phyloP scores from a whole-genome alignment of 2,888 invertebrate species.

The Diplolepis rosae region DNA sequence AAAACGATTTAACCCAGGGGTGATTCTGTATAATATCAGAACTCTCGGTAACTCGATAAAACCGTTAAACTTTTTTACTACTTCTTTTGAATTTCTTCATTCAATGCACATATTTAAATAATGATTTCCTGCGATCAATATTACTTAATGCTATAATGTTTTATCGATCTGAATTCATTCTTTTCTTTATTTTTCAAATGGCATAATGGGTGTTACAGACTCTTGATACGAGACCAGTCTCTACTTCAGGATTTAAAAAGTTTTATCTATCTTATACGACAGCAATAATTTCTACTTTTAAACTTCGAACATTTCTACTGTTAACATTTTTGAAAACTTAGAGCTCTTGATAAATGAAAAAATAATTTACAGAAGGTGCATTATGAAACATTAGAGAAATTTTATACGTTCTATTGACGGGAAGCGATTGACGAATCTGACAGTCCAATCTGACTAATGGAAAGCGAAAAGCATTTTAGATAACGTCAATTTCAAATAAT shows the following conservation, averaged over 20 bases:
- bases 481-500: slow-evolving; percentile 21
- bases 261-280: neutral
- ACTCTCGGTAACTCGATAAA: neutral
- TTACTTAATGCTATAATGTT: no score
- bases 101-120: no score
- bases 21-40: neutral
- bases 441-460: slow-evolving; percentile 14
- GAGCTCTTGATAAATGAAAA: no score
- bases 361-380: neutral
- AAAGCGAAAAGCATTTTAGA: slow-evolving; percentile 11
- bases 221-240: slow-evolving; percentile 19
- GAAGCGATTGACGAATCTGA: neutral
- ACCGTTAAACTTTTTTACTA: neutral
- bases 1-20: neutral
- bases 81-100: no score
- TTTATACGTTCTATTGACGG: neutral
- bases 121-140: no score
- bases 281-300: neutral
- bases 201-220: neutral
- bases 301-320: no score
- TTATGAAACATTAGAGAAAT: neutral
- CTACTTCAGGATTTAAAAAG: neutral
- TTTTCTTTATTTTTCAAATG: neutral
- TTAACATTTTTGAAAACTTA: neutral
- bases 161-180: neutral